Evolutionary conservation across 1,140 invertebrate species (phyloP).

Genomic region (Cryptotermes secundus): DNA sequence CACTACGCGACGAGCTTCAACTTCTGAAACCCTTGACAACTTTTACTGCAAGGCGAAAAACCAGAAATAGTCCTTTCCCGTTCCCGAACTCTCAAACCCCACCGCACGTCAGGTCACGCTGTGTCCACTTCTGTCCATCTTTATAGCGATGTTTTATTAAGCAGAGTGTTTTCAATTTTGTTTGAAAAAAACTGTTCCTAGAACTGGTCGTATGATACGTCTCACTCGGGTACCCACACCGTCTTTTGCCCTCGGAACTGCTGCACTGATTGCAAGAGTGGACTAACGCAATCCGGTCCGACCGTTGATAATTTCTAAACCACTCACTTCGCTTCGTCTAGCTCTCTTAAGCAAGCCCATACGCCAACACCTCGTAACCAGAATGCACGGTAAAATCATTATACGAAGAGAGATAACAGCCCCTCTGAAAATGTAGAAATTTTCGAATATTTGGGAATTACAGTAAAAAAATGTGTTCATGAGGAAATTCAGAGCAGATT

Average conservation of each 20-base stretch:
- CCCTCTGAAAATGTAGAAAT: no score
- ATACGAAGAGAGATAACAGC: no score
- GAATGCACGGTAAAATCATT: no score
- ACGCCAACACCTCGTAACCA: no score
- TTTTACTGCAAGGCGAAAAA: neutral
- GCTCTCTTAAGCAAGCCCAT: no score
- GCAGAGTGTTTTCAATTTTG: slow-evolving; percentile 29
- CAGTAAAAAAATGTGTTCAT: no score
- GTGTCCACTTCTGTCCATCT: slow-evolving; percentile 23
- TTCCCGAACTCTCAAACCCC: neutral
- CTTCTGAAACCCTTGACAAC: neutral
- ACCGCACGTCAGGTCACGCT: neutral
- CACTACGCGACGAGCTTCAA: neutral
- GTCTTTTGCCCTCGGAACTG: neutral
- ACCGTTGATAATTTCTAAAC: no score
- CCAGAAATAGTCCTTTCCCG: neutral
- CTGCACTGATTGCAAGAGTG: neutral
- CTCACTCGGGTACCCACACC: neutral
- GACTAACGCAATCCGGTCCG: neutral
- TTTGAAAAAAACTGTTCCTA: slow-evolving; percentile 16
- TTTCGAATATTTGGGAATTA: no score
- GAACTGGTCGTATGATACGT: neutral
- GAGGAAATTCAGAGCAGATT: no score
- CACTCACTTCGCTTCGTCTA: no score
- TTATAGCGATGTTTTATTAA: slow-evolving; percentile 29